Conservation (phyloP, 1,140 invertebrate genomes). For the Diachasmimorpha longicaudata region DNA sequence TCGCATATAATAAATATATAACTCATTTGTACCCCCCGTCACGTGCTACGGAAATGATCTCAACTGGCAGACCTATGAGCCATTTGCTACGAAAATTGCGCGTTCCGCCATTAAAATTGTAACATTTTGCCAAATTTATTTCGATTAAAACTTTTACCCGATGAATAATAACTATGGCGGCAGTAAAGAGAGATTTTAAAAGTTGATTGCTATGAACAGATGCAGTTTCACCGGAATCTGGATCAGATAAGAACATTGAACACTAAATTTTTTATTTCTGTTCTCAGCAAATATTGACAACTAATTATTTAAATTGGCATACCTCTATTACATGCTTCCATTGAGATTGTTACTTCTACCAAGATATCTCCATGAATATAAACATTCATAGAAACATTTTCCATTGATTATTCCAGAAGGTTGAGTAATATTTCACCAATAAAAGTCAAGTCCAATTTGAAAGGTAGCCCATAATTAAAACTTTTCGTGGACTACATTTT, state of each 20-base stretch:
- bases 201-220: not conserved
- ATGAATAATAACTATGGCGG: not conserved
- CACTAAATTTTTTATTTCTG: too few species aligned
- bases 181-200: not conserved
- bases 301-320: too few species aligned
- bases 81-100: slow-evolving; percentile 13
- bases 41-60: slow-evolving; percentile 27
- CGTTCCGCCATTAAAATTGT: slow-evolving; percentile 17
- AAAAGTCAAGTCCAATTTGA: not conserved
- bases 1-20: not conserved
- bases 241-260: not conserved
- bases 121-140: not conserved
- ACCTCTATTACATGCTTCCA: too few species aligned
- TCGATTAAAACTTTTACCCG: not conserved
- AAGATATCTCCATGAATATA: too few species aligned
- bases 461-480: not conserved
- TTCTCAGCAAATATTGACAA: too few species aligned
- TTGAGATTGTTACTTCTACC: too few species aligned
- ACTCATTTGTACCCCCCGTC: slow-evolving; percentile 12
- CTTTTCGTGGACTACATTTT: not conserved
- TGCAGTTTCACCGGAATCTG: not conserved
- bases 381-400: too few species aligned
- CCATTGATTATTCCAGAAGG: not conserved
- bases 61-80: slow-evolving; percentile 19
- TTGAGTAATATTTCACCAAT: not conserved